Percentiles rank a stretch among this genome's conserved stretches.
Evolutionary conservation across 2,797 vertebrate species (phyloP).

Genomic region (Denticeps clupeoides): DNA sequence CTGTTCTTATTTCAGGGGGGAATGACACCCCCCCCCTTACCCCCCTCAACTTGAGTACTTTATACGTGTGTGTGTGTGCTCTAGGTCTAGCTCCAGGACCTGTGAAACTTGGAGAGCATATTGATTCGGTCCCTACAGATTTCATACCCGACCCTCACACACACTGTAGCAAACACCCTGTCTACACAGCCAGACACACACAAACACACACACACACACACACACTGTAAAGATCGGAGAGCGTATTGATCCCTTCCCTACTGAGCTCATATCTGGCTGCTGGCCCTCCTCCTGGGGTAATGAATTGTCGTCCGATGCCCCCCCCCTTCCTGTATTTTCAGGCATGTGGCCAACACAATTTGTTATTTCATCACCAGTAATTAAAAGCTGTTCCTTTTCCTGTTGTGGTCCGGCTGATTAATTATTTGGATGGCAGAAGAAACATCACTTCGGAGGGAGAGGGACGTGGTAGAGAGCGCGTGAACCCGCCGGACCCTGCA

Average conservation of each 20-base stretch:
- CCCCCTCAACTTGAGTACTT: no score
- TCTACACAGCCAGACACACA: background rate
- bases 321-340: constrained; percentile 29
- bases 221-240: background rate
- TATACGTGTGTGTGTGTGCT: constrained; percentile 18
- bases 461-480: no score
- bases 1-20: no score
- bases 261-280: constrained; percentile 22
- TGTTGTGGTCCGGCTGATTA: constrained; percentile 37
- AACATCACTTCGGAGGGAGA: no score
- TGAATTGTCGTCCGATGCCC: no score
- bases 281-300: constrained; percentile 10
- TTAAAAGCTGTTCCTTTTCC: constrained; percentile 44
- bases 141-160: constrained; percentile 6
- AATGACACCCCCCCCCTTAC: no score
- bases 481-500: no score
- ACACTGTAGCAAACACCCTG: constrained; percentile 20
- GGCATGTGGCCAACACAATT: constrained; percentile 39
- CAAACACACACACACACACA: background rate
- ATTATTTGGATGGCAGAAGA: constrained; percentile 39
- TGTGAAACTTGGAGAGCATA: constrained; percentile 22
- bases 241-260: constrained; percentile 28
- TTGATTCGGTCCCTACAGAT: constrained; percentile 20
- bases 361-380: constrained; percentile 45
- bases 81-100: constrained; percentile 19